Evolutionary conservation across 2,888 invertebrate species (phyloP), one percentile per base, ranked within the genome.

Genomic region (Apoda limacodes): DNA sequence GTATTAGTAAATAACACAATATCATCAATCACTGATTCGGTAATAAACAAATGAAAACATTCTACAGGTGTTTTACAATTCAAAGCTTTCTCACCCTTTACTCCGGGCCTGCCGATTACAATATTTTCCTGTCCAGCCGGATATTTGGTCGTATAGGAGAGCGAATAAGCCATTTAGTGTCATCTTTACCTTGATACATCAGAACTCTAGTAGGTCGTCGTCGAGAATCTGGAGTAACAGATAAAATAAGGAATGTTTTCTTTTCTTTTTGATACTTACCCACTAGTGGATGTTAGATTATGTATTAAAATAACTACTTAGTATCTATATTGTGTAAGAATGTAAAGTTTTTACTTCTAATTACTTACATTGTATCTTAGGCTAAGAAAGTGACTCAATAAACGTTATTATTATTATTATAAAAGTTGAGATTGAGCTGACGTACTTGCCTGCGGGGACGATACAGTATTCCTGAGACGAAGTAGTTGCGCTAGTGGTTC

Each of bases 51-150:
- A 24, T 22, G 22, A 25, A 29, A 38, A 35, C 29, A 32, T 32
- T 38, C 32, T 27, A 34, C 17, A 29, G 38, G 38, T 32, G 28
- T 26, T 32, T 34, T 20, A 29, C 19, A 28, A 30, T 32, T 38
- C 28, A 21, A 24, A 28, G 22, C 23, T 23, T 30, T 22, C 13
- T 24, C 24, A 13, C 23, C 22, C 10, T 34, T 22, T 4, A 28
- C 24, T 25, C 37, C 37, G 24, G 31, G 37, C 2, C n/a, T 13
- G 13, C 28, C 25, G 17, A 30, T 31, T 9, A 34, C 34, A 37
- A 34, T 37, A 34, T 37, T 33, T 28, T 37, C 28, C 22, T 13
- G 31, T 22, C 25, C 31, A 22, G 34, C 28, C 34, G 15, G n/a
- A 37, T 25, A 37, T 37, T 34, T 17, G 34, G 23, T 11, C 31